Evolutionary conservation across 2,113 vertebrate genomes (phyloP).

Genomic region (Trinectes maculatus): DNA sequence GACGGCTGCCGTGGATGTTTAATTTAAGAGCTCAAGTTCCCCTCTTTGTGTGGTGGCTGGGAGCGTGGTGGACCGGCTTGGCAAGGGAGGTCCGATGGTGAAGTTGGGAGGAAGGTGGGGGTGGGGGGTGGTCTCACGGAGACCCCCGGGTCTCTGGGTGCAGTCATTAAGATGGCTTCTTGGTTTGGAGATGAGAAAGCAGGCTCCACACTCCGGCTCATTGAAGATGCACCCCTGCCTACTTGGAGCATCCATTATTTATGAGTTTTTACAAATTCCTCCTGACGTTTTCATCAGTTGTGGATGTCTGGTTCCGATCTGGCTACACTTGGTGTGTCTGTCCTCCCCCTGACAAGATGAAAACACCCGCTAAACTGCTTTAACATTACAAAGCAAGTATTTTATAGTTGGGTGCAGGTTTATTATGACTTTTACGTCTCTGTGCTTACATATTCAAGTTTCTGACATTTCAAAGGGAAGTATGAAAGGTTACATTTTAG

Average conservation of each 20-base stretch:
- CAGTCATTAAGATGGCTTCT: conserved; percentile 75
- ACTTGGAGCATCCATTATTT: conserved; percentile 74
- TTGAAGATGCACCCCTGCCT: conserved; percentile 77
- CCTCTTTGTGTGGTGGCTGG: conserved; percentile 38
- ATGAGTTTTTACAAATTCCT: conserved; percentile 74
- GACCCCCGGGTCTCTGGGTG: conserved; percentile 65
- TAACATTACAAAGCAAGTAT: neutral
- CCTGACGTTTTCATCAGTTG: conserved; percentile 75
- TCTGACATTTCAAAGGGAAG: too few species aligned
- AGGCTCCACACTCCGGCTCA: conserved; percentile 60
- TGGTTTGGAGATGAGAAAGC: conserved; percentile 70
- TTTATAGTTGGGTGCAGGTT: neutral
- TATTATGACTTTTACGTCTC: neutral
- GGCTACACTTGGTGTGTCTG: conserved; percentile 17
- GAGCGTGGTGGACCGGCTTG: conserved; percentile 34
- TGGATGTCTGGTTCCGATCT: conserved; percentile 59
- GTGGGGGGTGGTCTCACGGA: conserved; percentile 37
- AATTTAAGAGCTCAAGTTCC: conserved; percentile 69
- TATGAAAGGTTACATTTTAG: too few species aligned
- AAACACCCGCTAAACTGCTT: conserved; percentile 3
- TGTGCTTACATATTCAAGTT: too few species aligned
- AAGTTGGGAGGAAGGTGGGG: conserved; percentile 19
- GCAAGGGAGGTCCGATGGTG: conserved; percentile 18
- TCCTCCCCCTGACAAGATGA: conserved; percentile 8
- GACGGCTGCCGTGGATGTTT: conserved; percentile 65